A percentile compares a stretch with the other conserved stretches of the same genome.
Evolutionary conservation across 2,797 vertebrate genomes (phyloP).

Genomic region (Anniella stebbinsi): DNA sequence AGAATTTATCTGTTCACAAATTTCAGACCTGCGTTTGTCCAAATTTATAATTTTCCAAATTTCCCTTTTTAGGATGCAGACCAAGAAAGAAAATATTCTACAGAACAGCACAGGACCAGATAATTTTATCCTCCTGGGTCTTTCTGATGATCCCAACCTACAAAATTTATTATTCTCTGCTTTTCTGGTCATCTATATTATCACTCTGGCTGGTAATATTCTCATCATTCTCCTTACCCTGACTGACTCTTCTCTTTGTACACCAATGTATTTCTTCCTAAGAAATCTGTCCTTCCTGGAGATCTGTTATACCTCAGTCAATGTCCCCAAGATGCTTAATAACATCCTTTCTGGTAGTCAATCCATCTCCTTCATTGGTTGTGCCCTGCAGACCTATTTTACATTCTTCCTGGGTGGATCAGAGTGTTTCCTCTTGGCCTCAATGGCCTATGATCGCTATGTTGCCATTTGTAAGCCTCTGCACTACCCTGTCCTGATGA

Average conservation of each 20-base stretch:
- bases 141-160: constrained; percentile 52
- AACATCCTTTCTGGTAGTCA: constrained; percentile 50
- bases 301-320: constrained; percentile 62
- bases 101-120: neutral
- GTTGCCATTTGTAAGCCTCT: constrained; percentile 40
- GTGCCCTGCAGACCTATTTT: constrained; percentile 43
- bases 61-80: neutral
- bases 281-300: constrained; percentile 64
- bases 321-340: constrained; percentile 56
- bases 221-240: constrained; percentile 54
- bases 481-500: constrained; percentile 23
- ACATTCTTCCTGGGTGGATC: constrained; percentile 36
- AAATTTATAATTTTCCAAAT: neutral
- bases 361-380: constrained; percentile 46
- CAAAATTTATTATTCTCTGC: constrained; percentile 45
- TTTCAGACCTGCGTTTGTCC: too few species aligned
- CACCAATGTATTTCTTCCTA: constrained; percentile 73
- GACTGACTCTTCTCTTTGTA: constrained; percentile 34
- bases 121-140: constrained; percentile 63
- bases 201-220: constrained; percentile 56
- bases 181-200: constrained; percentile 59
- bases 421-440: constrained; percentile 36
- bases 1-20: too few species aligned
- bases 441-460: constrained; percentile 44
- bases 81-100: neutral